phyloP scores from a whole-genome alignment of 2,888 invertebrate species.

The Diarsia dahlii region DNA sequence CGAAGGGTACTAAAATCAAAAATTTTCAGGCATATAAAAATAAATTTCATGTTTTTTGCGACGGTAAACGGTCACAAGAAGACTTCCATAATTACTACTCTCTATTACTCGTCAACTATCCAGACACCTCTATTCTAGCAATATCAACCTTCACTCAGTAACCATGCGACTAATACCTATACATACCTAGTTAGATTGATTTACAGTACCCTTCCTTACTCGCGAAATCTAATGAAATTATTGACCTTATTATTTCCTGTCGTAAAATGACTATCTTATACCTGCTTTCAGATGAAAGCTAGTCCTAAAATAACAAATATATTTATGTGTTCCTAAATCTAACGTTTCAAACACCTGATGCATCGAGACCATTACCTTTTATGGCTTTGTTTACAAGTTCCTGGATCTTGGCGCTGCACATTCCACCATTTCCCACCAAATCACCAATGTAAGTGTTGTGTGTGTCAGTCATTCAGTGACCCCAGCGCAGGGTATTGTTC shows the following conservation, averaged over 20 bases:
- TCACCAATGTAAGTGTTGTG: slow-evolving; percentile 30
- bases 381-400: slow-evolving; percentile 30
- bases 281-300: background rate
- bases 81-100: background rate
- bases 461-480: slow-evolving; percentile 28
- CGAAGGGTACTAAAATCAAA: too few relatives aligned
- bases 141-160: background rate
- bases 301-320: background rate
- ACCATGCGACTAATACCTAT: background rate
- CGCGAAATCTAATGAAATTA: background rate
- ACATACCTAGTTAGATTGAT: background rate
- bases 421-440: slow-evolving; percentile 7
- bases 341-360: slow-evolving; percentile 13
- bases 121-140: background rate
- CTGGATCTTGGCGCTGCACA: slow-evolving; percentile 16
- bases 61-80: background rate
- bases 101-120: background rate
- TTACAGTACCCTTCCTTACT: background rate
- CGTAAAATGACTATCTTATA: background rate
- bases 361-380: slow-evolving; percentile 9
- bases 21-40: too few relatives aligned
- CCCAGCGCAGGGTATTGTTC: background rate
- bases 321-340: background rate
- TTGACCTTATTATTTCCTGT: background rate
- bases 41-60: background rate